phyloP scores from a whole-genome alignment of 2,888 invertebrate species.

The Acanthosepion pharaonis region DNA sequence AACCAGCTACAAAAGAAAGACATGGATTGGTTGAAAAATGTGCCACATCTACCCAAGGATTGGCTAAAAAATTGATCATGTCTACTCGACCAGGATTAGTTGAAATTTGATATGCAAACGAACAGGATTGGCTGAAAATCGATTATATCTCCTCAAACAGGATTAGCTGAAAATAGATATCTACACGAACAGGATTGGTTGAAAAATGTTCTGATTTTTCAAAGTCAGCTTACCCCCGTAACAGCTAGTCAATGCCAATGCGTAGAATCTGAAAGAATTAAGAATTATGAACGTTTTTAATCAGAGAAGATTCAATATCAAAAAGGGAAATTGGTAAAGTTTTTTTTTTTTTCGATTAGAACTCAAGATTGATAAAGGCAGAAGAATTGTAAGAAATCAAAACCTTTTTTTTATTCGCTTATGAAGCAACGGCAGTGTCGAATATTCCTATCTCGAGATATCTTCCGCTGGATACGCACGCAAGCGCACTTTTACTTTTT shows the following conservation, averaged over 20 bases:
- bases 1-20: no score
- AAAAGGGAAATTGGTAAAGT: neutral
- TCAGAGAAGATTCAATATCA: neutral
- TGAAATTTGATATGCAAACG: no score
- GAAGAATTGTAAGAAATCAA: neutral
- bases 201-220: neutral
- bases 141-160: no score
- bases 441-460: neutral
- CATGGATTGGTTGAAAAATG: no score
- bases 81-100: no score
- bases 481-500: neutral
- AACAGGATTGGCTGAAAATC: no score
- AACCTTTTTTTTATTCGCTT: neutral
- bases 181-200: neutral
- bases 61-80: no score
- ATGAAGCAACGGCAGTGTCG: no score
- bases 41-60: no score
- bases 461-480: neutral
- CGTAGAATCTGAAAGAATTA: neutral
- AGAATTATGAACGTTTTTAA: neutral
- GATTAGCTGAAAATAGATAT: neutral
- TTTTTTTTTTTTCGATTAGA: neutral
- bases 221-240: neutral
- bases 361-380: neutral
- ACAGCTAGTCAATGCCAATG: neutral